A percentile compares a stretch with the other conserved stretches of the same genome.
Evolutionary conservation across 2,797 vertebrate species (phyloP).

Genomic region (Gallirallus australis): DNA sequence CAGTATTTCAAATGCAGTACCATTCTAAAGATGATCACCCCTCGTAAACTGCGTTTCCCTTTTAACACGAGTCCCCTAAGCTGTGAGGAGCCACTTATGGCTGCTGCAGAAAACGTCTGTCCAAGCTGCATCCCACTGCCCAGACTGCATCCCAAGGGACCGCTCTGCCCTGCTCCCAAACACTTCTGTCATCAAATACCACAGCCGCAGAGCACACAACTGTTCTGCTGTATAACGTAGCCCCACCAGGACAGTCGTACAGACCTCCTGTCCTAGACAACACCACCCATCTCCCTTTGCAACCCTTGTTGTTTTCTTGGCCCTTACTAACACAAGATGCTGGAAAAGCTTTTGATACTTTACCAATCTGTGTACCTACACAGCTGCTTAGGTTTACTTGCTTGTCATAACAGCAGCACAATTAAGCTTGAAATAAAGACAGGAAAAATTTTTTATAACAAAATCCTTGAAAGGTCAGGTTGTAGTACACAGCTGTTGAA

Average conservation of each 20-base stretch:
- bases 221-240: not conserved
- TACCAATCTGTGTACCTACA: not conserved
- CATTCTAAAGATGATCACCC: not conserved
- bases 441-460: not conserved
- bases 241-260: not conserved
- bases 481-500: not conserved
- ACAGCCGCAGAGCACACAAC: not conserved
- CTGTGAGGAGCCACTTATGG: not conserved
- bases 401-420: not conserved
- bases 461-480: slow-evolving; percentile 32
- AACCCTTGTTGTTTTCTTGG: not conserved
- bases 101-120: not conserved
- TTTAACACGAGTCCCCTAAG: not conserved
- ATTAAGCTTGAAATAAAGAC: slow-evolving; percentile 1
- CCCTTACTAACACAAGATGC: not conserved
- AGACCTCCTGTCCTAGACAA: not conserved
- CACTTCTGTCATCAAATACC: not conserved
- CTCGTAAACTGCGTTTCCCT: not conserved
- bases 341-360: not conserved
- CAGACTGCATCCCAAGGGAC: accelerated
- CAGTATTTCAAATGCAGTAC: not conserved
- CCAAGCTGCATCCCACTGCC: not conserved
- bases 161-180: not conserved
- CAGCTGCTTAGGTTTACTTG: not conserved
- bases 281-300: accelerated